These are phyloP conservation scores for Potamilus streckersoni DNA, from an alignment of 1,140 invertebrate genomes.

Conservation along the genomic window DNA sequence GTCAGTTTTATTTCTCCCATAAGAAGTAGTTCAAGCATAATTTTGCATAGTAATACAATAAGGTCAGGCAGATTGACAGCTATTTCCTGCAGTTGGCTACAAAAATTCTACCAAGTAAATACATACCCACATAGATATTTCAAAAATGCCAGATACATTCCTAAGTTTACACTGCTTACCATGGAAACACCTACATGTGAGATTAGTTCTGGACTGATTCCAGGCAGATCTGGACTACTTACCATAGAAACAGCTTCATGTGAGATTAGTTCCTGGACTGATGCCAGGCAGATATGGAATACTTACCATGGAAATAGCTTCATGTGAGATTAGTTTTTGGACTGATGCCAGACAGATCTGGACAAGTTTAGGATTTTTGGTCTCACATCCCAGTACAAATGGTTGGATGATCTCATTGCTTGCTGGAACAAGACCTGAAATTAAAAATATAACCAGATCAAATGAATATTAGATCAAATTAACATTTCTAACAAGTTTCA, in stretches of 20 bases:
- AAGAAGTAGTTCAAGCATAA: too few relatives aligned
- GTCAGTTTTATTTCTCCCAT: too few relatives aligned
- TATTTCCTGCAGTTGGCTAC: too few relatives aligned
- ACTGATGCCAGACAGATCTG: conserved; percentile 93
- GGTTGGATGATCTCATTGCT: conserved; percentile 89
- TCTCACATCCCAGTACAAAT: conserved; percentile 97
- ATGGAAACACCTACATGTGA: conserved; percentile 72
- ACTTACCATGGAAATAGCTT: conserved; percentile 71
- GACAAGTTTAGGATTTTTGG: conserved; percentile 96
- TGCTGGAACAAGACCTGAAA: conserved; percentile 68
- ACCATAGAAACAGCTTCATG: background rate
- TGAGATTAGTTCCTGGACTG: conserved; percentile 79
- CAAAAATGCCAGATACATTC: too few relatives aligned
- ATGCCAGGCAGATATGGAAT: conserved; percentile 88
- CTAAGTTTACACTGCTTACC: conserved; percentile 66
- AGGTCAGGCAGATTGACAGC: too few relatives aligned
- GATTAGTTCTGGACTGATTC: conserved; percentile 81
- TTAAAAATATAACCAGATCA: conserved; percentile 6
- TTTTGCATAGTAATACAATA: too few relatives aligned
- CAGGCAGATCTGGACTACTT: conserved; percentile 94
- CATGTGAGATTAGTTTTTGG: conserved; percentile 73
- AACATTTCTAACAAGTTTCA: background rate
- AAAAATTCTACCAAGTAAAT: too few relatives aligned
- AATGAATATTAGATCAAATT: conserved; percentile 5
- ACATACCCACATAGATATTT: too few relatives aligned